Evolutionary conservation across 2,113 vertebrate species (phyloP).

Genomic region (Brachirus orientalis): DNA sequence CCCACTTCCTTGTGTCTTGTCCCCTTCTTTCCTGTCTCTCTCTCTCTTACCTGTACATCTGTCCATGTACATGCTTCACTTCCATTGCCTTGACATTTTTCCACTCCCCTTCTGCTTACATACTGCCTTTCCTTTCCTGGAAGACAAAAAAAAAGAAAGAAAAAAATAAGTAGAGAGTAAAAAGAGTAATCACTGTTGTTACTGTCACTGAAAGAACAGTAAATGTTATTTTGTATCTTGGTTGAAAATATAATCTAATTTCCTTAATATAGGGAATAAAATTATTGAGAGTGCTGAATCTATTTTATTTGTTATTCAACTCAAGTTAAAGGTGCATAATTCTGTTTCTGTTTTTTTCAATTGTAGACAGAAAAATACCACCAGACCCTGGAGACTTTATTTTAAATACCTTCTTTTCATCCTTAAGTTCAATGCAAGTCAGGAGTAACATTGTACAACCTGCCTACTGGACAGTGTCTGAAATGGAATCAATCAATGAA

Average conservation of each 20-base stretch:
- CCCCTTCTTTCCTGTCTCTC: no score
- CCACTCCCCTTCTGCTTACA: no score
- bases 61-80: no score
- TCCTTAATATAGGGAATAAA: neutral
- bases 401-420: no score
- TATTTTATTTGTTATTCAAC: neutral
- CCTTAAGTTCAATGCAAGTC: no score
- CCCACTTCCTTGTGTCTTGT: no score
- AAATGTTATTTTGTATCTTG: slow-evolving; percentile 7
- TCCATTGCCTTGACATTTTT: no score
- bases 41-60: no score
- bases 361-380: neutral
- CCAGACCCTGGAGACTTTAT: no score
- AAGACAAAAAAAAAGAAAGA: neutral
- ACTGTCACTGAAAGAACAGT: neutral
- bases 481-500: no score
- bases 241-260: neutral
- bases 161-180: neutral
- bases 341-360: neutral
- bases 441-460: no score
- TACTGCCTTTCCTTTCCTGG: neutral
- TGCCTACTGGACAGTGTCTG: no score
- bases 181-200: neutral
- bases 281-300: neutral
- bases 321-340: neutral